Evolutionary conservation across 2,113 vertebrate genomes (phyloP), one percentile per base, ranked within the genome.

Genomic region (Pelvicachromis taeniatus): DNA sequence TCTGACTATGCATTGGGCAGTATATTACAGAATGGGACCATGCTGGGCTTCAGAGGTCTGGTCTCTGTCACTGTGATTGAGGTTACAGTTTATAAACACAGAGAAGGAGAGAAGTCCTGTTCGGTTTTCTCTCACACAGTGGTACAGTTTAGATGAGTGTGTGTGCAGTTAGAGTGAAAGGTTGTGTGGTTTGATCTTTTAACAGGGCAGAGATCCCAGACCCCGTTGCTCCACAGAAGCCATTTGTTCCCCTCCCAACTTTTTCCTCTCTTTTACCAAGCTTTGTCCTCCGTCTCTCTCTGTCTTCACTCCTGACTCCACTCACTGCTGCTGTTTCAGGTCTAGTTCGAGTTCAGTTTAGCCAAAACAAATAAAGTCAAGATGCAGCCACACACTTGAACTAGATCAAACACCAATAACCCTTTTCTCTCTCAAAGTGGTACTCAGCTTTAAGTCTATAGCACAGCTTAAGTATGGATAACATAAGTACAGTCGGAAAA

Each of bases 21-120:
- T 7, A 31, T 9, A 29, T 85, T 77, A 78, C 16, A 80, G 56
- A 31, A 38, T 14, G 70, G 80, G 79, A 90, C 86, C 86, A 73
- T 65, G 75, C 84, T 59, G 63, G 68, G 68, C 65, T 88, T 87
- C 75, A 83, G 87, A 85, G 87, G 53, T 92, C 95, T 94, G 95
- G 88, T 93, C 88, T 94, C 87, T 88, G 91, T 95, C 94, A 94
- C 89, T 29, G 58, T 88, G 82, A 94, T 78, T 75, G 78, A 91
- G 78, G 80, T 85, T 83, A 56, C 70, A 86, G 53, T 93, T 90
- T 93, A 93, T 95, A 94, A 93, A 94, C 93, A 95, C 19, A 82
- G 33, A 87, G 68, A 84, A 42, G 61, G 31, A 65, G 59, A 85
- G 45, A 55, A 77, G 89, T 77, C 52, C 86, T 82, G 87, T 68